A percentile compares a stretch with the other conserved stretches of the same genome.
These are phyloP conservation scores for Conus ventricosus DNA, from an alignment of 1,140 invertebrate species.

Conservation along the genomic window DNA sequence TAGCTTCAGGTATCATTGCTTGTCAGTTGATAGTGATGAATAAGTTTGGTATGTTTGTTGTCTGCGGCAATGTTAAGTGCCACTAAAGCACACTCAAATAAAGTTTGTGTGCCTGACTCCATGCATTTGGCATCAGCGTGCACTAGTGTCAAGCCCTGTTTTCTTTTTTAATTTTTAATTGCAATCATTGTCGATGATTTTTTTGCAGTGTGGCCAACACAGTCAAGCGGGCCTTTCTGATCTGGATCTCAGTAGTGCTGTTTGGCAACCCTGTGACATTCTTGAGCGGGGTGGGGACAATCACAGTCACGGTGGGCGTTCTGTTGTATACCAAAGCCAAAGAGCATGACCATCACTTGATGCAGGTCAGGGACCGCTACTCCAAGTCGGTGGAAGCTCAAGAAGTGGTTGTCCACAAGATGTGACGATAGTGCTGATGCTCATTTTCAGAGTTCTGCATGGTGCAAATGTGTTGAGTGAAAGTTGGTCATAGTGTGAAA, in stretches of 20 bases:
- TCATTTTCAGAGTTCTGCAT: too few relatives aligned
- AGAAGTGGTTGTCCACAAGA: slow-evolving; percentile 17
- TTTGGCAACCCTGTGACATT: slow-evolving; percentile 88
- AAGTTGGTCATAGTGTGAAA: too few relatives aligned
- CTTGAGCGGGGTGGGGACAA: slow-evolving; percentile 85
- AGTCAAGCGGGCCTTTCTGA: slow-evolving; percentile 87
- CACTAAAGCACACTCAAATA: too few relatives aligned
- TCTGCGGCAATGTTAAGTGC: too few relatives aligned
- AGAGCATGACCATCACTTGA: slow-evolving; percentile 61
- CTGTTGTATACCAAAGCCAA: slow-evolving; percentile 83
- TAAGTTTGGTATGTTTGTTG: too few relatives aligned
- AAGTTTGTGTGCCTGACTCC: too few relatives aligned
- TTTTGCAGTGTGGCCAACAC: slow-evolving; percentile 87
- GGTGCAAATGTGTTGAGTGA: too few relatives aligned
- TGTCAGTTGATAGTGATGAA: too few relatives aligned
- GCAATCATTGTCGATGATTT: neutral
- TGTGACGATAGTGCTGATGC: neutral
- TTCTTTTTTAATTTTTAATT: too few relatives aligned
- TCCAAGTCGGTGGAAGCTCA: slow-evolving; percentile 2
- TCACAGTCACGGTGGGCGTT: slow-evolving; percentile 85
- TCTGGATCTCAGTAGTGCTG: slow-evolving; percentile 88
- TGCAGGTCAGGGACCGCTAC: slow-evolving; percentile 32
- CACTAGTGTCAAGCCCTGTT: too few relatives aligned
- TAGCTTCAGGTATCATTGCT: too few relatives aligned
- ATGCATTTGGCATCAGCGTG: too few relatives aligned